A percentile compares a stretch with the other conserved stretches of the same genome.
Evolutionary conservation across 2,113 vertebrate genomes (phyloP).

Genomic region (Suncus etruscus): DNA sequence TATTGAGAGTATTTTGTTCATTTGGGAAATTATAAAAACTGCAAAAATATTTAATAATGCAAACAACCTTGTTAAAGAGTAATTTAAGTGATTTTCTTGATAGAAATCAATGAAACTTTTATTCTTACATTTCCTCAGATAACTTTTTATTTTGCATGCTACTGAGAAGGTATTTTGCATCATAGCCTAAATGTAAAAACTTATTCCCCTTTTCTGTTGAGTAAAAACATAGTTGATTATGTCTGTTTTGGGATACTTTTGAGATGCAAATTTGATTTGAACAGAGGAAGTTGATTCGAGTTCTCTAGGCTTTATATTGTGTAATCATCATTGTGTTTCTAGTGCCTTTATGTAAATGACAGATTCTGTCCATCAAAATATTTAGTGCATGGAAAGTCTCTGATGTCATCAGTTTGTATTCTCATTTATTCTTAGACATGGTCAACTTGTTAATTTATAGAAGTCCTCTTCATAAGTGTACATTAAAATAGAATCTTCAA

Average conservation of each 20-base stretch:
- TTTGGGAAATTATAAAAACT: slow-evolving; percentile 46
- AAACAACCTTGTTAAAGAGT: slow-evolving; percentile 48
- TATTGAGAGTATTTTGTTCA: slow-evolving; percentile 4
- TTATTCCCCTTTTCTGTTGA: slow-evolving; percentile 60
- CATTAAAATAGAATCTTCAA: slow-evolving; percentile 17
- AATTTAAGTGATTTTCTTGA: slow-evolving; percentile 57
- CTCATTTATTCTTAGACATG: not conserved
- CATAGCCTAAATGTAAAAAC: slow-evolving; percentile 50
- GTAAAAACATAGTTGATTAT: slow-evolving; percentile 72
- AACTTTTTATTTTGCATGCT: slow-evolving; percentile 62
- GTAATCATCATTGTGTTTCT: slow-evolving; percentile 71
- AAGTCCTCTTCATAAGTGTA: not conserved
- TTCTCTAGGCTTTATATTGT: slow-evolving; percentile 70
- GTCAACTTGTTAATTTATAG: not conserved
- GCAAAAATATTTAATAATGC: slow-evolving; percentile 34
- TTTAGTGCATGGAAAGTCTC: not conserved
- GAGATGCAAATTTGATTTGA: slow-evolving; percentile 78
- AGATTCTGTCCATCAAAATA: slow-evolving; percentile 44
- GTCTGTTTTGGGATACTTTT: slow-evolving; percentile 76
- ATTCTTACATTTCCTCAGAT: slow-evolving; percentile 58
- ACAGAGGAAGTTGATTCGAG: slow-evolving; percentile 79
- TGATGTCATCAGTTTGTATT: not conserved
- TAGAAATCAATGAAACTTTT: slow-evolving; percentile 51
- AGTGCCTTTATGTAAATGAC: slow-evolving; percentile 64
- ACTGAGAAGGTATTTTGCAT: slow-evolving; percentile 68